A percentile compares a stretch with the other conserved stretches of the same genome.
These are phyloP conservation scores for Drosophila murphyi DNA, from an alignment of 1,140 invertebrate genomes.

Conservation along the genomic window DNA sequence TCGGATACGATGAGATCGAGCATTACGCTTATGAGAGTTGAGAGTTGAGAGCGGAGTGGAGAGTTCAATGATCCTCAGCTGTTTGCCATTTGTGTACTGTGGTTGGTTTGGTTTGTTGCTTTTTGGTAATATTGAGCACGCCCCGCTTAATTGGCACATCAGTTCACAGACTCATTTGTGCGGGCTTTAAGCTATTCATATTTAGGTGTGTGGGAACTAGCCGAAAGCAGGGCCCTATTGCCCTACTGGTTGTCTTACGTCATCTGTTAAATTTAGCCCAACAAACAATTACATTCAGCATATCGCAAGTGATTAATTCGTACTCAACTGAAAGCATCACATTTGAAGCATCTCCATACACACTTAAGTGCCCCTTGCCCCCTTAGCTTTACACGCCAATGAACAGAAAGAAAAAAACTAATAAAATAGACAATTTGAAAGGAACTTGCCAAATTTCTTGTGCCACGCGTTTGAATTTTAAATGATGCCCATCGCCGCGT, in stretches of 20 bases:
- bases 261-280: constrained; percentile 57
- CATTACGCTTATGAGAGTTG: constrained; percentile 11
- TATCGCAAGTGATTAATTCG: constrained; percentile 53
- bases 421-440: constrained; percentile 33
- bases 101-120: background rate
- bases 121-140: constrained; percentile 25
- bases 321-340: constrained; percentile 26
- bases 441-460: constrained; percentile 64
- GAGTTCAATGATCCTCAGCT: constrained; percentile 72
- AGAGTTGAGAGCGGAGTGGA: constrained; percentile 18
- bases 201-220: constrained; percentile 30
- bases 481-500: constrained; percentile 60
- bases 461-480: constrained; percentile 78
- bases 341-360: constrained; percentile 38
- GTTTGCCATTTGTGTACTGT: constrained; percentile 39
- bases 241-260: constrained; percentile 56
- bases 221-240: constrained; percentile 20
- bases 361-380: constrained; percentile 16
- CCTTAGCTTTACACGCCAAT: background rate
- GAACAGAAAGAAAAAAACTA: background rate
- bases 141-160: constrained; percentile 56
- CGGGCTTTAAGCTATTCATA: background rate
- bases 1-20: background rate
- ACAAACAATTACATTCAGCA: constrained; percentile 13
- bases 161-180: constrained; percentile 11